Conservation (phyloP, 2,113 vertebrate species). For the Lonchura striata region DNA sequence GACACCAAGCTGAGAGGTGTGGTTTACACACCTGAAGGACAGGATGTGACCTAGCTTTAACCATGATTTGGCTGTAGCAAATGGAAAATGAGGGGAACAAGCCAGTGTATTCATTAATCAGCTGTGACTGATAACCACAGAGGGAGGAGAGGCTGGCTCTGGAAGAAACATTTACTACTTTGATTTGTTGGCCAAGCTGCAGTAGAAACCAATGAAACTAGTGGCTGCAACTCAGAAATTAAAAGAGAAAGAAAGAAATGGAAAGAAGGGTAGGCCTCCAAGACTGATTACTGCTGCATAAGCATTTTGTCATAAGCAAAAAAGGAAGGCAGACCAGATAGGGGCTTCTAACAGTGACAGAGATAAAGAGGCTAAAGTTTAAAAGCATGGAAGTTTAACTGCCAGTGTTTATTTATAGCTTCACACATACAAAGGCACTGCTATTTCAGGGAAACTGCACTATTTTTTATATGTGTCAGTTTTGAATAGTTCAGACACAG, state of each 20-base stretch:
- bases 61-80: not conserved
- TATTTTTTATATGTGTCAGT: constrained; percentile 71
- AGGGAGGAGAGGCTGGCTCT: not conserved
- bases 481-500: constrained; percentile 63
- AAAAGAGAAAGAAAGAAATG: constrained; percentile 41
- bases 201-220: not conserved
- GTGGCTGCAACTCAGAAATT: constrained; percentile 25
- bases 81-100: not conserved
- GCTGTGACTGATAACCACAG: not conserved
- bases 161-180: not conserved
- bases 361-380: constrained; percentile 68
- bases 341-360: constrained; percentile 59
- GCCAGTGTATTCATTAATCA: not conserved
- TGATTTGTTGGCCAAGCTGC: not conserved
- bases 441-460: constrained; percentile 55
- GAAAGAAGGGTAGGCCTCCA: not conserved
- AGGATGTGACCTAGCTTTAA: not conserved
- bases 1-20: no score
- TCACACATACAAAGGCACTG: constrained; percentile 60
- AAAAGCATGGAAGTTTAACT: constrained; percentile 69
- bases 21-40: rapidly evolving
- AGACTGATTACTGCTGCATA: constrained; percentile 59
- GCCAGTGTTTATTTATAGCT: constrained; percentile 70
- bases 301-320: constrained; percentile 63
- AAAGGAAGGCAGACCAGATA: constrained; percentile 47